Percentiles rank a stretch among this genome's conserved stretches.
phyloP scores from a whole-genome alignment of 1,140 invertebrate genomes.

The Linepithema humile region DNA sequence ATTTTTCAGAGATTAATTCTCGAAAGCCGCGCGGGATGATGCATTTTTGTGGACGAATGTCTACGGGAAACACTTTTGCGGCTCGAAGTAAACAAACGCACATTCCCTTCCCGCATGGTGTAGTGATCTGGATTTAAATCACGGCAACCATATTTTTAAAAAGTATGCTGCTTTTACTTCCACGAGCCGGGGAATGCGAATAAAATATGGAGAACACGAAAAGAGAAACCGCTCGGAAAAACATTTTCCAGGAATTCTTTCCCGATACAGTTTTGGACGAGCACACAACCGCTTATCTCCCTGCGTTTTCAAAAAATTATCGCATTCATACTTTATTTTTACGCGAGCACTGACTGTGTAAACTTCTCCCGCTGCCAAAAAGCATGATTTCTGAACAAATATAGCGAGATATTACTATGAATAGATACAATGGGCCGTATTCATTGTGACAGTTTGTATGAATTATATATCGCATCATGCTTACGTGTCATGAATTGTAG shows the following conservation, averaged over 20 bases:
- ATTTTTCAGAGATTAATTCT: slow-evolving; percentile 42
- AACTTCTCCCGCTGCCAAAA: slow-evolving; percentile 1
- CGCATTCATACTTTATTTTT: slow-evolving; percentile 44
- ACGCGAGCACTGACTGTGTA: neutral
- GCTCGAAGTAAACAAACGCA: slow-evolving; percentile 37
- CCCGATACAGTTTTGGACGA: slow-evolving; percentile 29
- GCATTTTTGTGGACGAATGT: slow-evolving; percentile 23
- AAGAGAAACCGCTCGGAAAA: slow-evolving; percentile 9
- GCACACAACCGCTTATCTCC: slow-evolving; percentile 14
- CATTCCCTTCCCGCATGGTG: neutral
- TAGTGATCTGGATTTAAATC: slow-evolving; percentile 42
- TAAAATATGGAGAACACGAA: slow-evolving; percentile 20
- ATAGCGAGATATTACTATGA: slow-evolving; percentile 8
- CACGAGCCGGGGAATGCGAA: neutral
- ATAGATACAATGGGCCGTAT: slow-evolving; percentile 6
- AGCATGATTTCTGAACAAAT: slow-evolving; percentile 29
- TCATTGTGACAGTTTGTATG: neutral
- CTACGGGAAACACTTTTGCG: slow-evolving; percentile 16
- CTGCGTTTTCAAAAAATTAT: slow-evolving; percentile 47
- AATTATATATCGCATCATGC: neutral
- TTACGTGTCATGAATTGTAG: neutral
- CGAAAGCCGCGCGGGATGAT: neutral
- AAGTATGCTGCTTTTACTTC: slow-evolving; percentile 35
- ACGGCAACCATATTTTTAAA: slow-evolving; percentile 28
- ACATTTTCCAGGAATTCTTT: slow-evolving; percentile 47